Evolutionary conservation across 2,797 vertebrate species (phyloP), one percentile per base, ranked within the genome.

Genomic region (Helostoma temminkii): DNA sequence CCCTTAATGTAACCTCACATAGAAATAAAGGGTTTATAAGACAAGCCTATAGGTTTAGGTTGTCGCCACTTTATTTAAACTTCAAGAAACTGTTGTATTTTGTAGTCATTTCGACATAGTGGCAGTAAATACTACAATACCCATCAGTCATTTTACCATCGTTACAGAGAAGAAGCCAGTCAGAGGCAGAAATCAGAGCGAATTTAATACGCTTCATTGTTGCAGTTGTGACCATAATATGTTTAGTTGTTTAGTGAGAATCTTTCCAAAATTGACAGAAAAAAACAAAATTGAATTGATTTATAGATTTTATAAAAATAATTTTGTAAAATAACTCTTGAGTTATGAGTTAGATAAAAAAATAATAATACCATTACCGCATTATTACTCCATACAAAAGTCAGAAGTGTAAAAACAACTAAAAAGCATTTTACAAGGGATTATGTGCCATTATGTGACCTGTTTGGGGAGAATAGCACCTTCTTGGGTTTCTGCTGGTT

Each of bases 11-110:
- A 46, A 14, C 19, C 49, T 14, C 41, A 28, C 10, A 43, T 24
- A 24, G 30, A 67, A 69, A 58, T 42, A 49, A 3, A 5, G 9
- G 2, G 41, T 21, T 21, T 48, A 16, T n/a, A 45, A 60, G 36
- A 28, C n/a, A 16, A 24, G 9, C 22, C n/a, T 4, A 1, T 37
- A 37, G 5, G 18, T 26, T 39, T 37, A 21, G 15, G 19, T 14
- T 61, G 9, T 48, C 4, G 11, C 30, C 43, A 37, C 45, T 18
- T 37, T 37, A 16, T 16, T 37, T 37, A 6, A 37, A 37, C 36
- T 37, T 15, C 36, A 5, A 37, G 15, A 37, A 37, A 2, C 0
- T 37, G 3, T 37, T 37, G 14, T 37, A 14, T 37, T 37, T 16
- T 37, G 36, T 37, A 5, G 15, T 37, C 14, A 37, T 37, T 15